Evolutionary conservation across 1,140 invertebrate genomes (phyloP).

Genomic region (Lepidostoma basale): DNA sequence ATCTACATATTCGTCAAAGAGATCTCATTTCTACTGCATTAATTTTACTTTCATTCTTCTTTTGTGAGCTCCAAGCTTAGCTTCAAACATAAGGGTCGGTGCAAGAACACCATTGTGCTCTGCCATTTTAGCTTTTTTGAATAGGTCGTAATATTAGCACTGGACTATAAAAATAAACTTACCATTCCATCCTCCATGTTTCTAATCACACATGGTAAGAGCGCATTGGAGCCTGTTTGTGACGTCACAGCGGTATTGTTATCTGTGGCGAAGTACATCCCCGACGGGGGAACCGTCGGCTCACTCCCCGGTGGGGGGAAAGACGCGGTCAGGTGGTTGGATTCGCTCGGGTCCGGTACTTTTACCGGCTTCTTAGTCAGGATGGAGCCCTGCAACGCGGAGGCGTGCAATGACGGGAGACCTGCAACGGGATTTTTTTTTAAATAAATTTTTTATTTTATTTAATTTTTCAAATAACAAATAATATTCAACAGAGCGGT

Average conservation of each 20-base stretch:
- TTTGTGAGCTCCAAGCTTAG: too few species aligned
- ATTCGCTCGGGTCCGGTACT: slow-evolving; percentile 35
- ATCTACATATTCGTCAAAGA: too few species aligned
- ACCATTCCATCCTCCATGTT: slow-evolving; percentile 86
- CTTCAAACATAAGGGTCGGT: too few species aligned
- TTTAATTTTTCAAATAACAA: too few species aligned
- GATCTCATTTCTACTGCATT: too few species aligned
- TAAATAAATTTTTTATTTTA: too few species aligned
- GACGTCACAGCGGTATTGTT: slow-evolving; percentile 81
- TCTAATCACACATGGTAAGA: slow-evolving; percentile 80
- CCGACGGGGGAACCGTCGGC: slow-evolving; percentile 47
- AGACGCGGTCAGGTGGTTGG: slow-evolving; percentile 58
- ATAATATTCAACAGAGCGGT: too few species aligned
- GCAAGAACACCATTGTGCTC: too few species aligned
- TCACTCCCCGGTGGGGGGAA: slow-evolving; percentile 52
- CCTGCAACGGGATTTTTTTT: too few species aligned
- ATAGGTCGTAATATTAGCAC: too few species aligned
- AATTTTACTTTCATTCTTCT: too few species aligned
- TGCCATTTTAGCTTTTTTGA: too few species aligned
- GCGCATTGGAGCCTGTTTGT: slow-evolving; percentile 80
- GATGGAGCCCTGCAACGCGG: slow-evolving; percentile 38
- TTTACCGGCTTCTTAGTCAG: slow-evolving; percentile 41
- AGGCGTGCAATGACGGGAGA: slow-evolving; percentile 18
- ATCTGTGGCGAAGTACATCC: slow-evolving; percentile 77
- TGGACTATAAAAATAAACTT: slow-evolving; percentile 60